A percentile compares a stretch with the other conserved stretches of the same genome.
Conservation (phyloP, 2,888 invertebrate species). For the Eupithecia tripunctaria region DNA sequence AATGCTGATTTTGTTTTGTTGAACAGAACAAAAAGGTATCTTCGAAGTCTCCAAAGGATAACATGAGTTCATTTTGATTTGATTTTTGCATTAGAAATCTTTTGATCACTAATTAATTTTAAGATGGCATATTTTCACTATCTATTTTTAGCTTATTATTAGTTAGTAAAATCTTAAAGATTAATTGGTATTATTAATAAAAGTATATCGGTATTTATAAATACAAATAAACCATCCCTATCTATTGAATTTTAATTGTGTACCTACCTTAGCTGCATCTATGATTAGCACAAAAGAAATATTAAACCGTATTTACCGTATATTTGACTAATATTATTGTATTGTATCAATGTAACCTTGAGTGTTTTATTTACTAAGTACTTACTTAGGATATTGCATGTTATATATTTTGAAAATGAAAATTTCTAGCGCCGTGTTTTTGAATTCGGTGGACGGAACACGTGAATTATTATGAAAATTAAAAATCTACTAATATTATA, state of each 20-base stretch:
- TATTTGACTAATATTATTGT: background rate
- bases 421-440: too few relatives aligned
- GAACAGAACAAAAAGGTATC: conserved; percentile 54
- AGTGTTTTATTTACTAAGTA: background rate
- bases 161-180: background rate
- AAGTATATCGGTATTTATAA: too few relatives aligned
- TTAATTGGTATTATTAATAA: too few relatives aligned
- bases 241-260: background rate
- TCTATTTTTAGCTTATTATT: background rate
- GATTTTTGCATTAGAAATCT: conserved; percentile 9
- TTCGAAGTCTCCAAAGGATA: conserved; percentile 20
- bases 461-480: too few relatives aligned
- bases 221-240: background rate
- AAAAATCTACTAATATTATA: too few relatives aligned
- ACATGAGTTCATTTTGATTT: conserved; percentile 21
- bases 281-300: background rate
- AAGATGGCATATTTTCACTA: background rate
- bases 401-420: background rate
- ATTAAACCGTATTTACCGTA: background rate
- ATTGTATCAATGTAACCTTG: background rate
- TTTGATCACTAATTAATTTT: background rate
- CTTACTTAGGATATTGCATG: background rate
- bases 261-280: background rate
- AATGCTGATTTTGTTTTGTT: conserved; percentile 44
- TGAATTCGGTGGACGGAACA: too few relatives aligned